phyloP scores from a whole-genome alignment of 92 coral and sea anemone species.

The Phenganax stokvisi region DNA sequence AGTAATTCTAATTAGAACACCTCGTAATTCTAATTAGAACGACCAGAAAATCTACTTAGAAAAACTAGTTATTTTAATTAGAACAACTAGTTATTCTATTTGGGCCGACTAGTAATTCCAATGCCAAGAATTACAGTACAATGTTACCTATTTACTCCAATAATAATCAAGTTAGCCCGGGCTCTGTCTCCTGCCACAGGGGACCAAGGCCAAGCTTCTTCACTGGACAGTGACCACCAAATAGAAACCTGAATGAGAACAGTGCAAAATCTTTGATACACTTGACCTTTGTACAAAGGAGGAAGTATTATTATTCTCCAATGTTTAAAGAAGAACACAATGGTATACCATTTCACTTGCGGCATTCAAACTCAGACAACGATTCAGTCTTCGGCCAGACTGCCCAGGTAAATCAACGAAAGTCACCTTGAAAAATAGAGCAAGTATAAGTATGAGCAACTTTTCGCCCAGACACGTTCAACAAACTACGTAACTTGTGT shows the following conservation, averaged over 20 bases:
- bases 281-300: background rate
- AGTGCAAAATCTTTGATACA: background rate
- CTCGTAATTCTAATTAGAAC: too few relatives aligned
- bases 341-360: slow-evolving; percentile 78
- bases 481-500: background rate
- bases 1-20: too few relatives aligned
- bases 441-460: background rate
- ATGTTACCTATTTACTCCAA: slow-evolving; percentile 76
- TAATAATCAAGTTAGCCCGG: slow-evolving; percentile 77
- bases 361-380: slow-evolving; percentile 70
- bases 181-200: slow-evolving; percentile 88
- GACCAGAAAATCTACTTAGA: too few relatives aligned
- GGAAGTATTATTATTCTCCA: background rate
- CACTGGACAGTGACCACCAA: slow-evolving; percentile 91
- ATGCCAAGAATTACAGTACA: background rate
- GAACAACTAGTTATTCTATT: too few relatives aligned
- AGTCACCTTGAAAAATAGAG: slow-evolving; percentile 47
- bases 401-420: slow-evolving; percentile 79
- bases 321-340: background rate
- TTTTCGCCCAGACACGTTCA: background rate
- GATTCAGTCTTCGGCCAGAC: slow-evolving; percentile 56
- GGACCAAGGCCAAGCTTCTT: slow-evolving; percentile 99
- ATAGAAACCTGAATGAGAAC: slow-evolving; percentile 54
- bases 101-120: too few relatives aligned
- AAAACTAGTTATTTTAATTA: too few relatives aligned